Conservation (phyloP, 1,140 invertebrate genomes). For the Drosophila ambigua region DNA sequence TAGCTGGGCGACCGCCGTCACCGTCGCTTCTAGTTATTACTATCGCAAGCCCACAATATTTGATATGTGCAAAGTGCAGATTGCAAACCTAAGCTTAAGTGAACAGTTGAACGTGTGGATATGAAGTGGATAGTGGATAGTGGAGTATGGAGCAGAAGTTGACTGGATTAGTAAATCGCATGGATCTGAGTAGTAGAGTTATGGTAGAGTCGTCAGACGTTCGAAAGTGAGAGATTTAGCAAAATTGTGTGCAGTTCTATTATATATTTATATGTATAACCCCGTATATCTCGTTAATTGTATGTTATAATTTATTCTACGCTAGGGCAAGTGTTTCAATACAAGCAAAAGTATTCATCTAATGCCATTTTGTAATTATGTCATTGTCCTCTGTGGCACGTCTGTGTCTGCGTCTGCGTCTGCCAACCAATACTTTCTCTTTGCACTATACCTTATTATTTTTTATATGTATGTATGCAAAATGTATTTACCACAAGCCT, state of each 20-base stretch:
- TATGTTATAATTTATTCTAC: conserved; percentile 72
- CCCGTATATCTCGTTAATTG: conserved; percentile 67
- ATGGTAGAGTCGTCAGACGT: conserved; percentile 27
- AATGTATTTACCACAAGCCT: conserved; percentile 6
- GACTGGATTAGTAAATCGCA: conserved; percentile 13
- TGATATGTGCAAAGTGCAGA: conserved; percentile 58
- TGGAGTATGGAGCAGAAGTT: not conserved
- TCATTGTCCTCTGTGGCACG: conserved; percentile 42
- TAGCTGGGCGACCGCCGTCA: conserved; percentile 35
- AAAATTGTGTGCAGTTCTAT: conserved; percentile 79
- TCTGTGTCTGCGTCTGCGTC: not conserved
- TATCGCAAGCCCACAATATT: conserved; percentile 66
- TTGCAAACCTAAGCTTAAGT: conserved; percentile 64
- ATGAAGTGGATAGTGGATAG: conserved; percentile 27
- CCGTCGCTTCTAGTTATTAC: conserved; percentile 64
- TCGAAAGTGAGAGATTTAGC: conserved; percentile 61
- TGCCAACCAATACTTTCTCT: conserved; percentile 40
- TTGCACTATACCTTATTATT: conserved; percentile 43
- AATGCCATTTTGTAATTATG: conserved; percentile 68
- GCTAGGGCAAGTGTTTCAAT: conserved; percentile 51
- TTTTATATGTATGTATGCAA: conserved; percentile 23
- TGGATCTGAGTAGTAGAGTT: conserved; percentile 31
- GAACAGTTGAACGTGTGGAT: conserved; percentile 55
- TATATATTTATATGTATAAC: conserved; percentile 54
- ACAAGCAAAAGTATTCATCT: conserved; percentile 41